Conservation (phyloP, 1,140 invertebrate genomes). For the Diuraphis noxia region DNA sequence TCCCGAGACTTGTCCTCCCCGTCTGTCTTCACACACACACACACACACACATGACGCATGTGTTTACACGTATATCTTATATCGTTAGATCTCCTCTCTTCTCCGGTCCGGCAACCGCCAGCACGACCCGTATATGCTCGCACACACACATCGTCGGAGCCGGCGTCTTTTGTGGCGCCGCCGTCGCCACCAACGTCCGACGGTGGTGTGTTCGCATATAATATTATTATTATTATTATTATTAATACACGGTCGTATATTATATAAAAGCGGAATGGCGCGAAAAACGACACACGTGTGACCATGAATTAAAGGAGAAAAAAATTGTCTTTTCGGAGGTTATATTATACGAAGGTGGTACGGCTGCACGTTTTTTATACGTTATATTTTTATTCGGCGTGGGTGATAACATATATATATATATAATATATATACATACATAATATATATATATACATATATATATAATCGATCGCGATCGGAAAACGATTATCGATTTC, state of each 20-base stretch:
- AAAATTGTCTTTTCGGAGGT: neutral
- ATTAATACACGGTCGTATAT: neutral
- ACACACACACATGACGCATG: neutral
- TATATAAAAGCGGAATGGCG: neutral
- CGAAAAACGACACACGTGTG: slow-evolving; percentile 21
- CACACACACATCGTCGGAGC: slow-evolving; percentile 11
- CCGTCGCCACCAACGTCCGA: slow-evolving; percentile 15
- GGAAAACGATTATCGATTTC: neutral
- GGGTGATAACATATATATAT: no score
- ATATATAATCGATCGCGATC: neutral
- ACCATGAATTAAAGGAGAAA: neutral
- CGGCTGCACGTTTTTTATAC: neutral
- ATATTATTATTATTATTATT: no score
- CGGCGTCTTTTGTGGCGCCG: slow-evolving; percentile 52
- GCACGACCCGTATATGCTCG: slow-evolving; percentile 19
- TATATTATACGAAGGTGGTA: neutral
- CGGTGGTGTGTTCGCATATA: neutral
- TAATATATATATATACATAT: no score
- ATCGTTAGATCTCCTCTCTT: neutral
- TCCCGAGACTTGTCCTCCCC: neutral
- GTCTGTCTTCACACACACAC: neutral
- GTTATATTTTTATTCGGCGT: neutral
- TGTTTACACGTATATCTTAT: neutral
- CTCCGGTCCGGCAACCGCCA: neutral
- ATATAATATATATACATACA: no score